phyloP scores from a whole-genome alignment of 2,888 invertebrate genomes.

The Drosophila mimica region DNA sequence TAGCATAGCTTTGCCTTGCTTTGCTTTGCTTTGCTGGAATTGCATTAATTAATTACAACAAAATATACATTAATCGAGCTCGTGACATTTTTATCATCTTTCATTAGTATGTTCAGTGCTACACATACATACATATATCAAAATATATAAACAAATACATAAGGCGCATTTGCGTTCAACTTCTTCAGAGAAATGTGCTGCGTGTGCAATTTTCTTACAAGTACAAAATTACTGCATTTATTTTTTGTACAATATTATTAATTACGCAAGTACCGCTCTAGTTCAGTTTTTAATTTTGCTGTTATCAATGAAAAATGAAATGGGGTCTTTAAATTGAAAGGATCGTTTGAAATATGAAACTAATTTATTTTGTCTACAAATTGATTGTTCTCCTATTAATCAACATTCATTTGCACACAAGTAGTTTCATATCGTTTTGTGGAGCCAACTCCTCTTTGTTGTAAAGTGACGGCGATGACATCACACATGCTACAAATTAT shows the following conservation, averaged over 20 bases:
- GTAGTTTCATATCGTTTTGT: conserved; percentile 4
- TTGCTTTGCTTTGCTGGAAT: conserved; percentile 52
- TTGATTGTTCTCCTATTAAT: not conserved
- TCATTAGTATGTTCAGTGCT: conserved; percentile 46
- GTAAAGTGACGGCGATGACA: conserved; percentile 65
- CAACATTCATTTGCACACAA: not conserved
- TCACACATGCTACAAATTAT: conserved; percentile 60
- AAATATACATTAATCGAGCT: conserved; percentile 70
- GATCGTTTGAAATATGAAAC: not conserved
- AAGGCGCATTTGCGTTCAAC: conserved; percentile 29
- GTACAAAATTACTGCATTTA: not conserved
- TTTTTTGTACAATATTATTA: not conserved
- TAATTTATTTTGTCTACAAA: not conserved
- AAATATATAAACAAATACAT: conserved; percentile 5
- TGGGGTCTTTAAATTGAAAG: not conserved
- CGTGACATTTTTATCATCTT: conserved; percentile 73
- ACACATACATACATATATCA: not conserved
- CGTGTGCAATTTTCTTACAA: conserved; percentile 21
- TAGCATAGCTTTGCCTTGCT: conserved; percentile 27
- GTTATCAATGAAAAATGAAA: not conserved
- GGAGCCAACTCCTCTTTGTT: conserved; percentile 30
- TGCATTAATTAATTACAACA: conserved; percentile 75
- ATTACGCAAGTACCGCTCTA: not conserved
- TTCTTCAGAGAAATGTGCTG: conserved; percentile 35
- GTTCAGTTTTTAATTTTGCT: not conserved